Evolutionary conservation across 2,888 invertebrate species (phyloP), one percentile per base, ranked within the genome.

Genomic region (Ophioninae sp.): DNA sequence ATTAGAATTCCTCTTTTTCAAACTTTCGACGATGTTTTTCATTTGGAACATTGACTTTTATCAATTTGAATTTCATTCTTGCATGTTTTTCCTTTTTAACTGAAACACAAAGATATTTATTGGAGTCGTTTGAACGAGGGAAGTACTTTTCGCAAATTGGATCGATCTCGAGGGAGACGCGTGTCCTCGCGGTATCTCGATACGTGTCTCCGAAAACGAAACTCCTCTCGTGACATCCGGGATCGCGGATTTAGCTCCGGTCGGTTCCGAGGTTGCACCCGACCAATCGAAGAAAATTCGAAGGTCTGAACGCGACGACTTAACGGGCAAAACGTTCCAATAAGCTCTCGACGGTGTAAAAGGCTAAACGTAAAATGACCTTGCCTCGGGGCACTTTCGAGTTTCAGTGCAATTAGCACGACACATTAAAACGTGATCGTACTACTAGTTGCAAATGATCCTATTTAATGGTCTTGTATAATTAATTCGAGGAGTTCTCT

Each of bases 201-300:
- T 41, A 59, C 37, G 30, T 3, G 68, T 69, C 50, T 69, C 69
- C 76, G 56, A 76, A 67, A 59, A 20, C 68, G 21, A 30, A 64
- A 37, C 44, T 69, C 70, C 62, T 78, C 50, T 78, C 78, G 78
- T 56, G 30, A 44, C 20, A 81, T 83, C 83, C 80, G 80, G 83
- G 74, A 81, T 67, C 83, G 74, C 77, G 61, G 65, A 78, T 78
- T 81, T 65, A 76, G 56, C 74, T 78, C 80, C 50, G 61, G 65
- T 70, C 37, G 67, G 13, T 73, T 37, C 23, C 68, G 65, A 62
- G 77, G 62, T 44, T 76, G 56, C 61, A 68, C 39, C 10, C 59
- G 69, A 41, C 23, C 68, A 50, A 81, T 84, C 75, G 67, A 68
- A 81, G 79, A 79, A 84, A 84, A 76, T 84, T 84, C 81, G 84